phyloP scores from a whole-genome alignment of 2,797 vertebrate genomes.

The Yasuhikotakia modesta region DNA sequence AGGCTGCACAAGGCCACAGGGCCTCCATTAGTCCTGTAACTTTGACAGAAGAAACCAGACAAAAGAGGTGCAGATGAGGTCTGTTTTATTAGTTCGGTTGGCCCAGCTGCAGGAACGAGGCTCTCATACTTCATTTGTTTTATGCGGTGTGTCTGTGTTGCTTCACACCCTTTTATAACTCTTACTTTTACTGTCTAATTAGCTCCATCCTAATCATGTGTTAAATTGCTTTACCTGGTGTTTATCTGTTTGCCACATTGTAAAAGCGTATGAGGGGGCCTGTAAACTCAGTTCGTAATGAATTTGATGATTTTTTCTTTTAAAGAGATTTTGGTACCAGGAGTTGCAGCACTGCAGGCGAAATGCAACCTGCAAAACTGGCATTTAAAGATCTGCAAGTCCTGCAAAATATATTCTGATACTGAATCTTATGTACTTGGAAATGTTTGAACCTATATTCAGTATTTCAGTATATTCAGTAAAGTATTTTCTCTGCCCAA shows the following conservation, averaged over 20 bases:
- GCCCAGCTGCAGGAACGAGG: conserved; percentile 55
- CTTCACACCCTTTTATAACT: conserved; percentile 65
- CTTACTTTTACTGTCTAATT: conserved; percentile 79
- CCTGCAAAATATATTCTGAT: conserved; percentile 1
- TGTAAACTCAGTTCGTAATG: conserved; percentile 68
- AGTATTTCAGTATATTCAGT: too few species aligned
- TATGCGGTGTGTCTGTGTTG: conserved; percentile 30
- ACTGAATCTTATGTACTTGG: background rate
- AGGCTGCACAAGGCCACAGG: conserved; percentile 76
- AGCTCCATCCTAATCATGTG: conserved; percentile 75
- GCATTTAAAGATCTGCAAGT: background rate
- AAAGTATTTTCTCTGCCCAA: background rate
- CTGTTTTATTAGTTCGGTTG: conserved; percentile 74
- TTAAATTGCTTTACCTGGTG: conserved; percentile 73
- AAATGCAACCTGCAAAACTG: background rate
- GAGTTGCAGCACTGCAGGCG: background rate
- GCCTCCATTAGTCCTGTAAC: conserved; percentile 82
- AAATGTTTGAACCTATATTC: background rate
- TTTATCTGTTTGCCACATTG: conserved; percentile 77
- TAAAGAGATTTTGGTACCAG: conserved; percentile 25
- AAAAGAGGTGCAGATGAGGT: conserved; percentile 63
- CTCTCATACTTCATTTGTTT: conserved; percentile 51
- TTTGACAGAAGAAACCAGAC: conserved; percentile 56
- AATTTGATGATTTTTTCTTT: conserved; percentile 41
- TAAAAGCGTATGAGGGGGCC: conserved; percentile 77